Conservation (phyloP, 2,797 vertebrate species). For the Anolis apletophallus region DNA sequence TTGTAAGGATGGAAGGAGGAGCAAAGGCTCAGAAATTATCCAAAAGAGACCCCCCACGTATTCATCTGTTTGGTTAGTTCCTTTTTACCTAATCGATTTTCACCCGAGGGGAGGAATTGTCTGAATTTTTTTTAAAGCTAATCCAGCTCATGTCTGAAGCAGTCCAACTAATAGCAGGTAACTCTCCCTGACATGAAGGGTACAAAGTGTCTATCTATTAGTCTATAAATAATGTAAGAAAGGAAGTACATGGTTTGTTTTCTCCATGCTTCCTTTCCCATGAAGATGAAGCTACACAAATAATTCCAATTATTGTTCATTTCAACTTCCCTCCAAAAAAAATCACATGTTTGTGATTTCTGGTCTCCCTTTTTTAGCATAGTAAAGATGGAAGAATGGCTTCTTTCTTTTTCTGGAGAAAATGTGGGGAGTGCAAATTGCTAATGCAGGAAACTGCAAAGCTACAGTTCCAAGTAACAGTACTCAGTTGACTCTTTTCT, state of each 20-base stretch:
- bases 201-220: background rate
- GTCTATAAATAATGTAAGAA: background rate
- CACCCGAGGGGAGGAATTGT: background rate
- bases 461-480: background rate
- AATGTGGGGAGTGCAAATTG: background rate
- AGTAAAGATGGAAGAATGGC: background rate
- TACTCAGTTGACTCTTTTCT: background rate
- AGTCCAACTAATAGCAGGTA: background rate
- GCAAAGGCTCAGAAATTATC: background rate
- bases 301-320: background rate
- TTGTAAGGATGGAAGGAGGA: background rate
- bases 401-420: background rate
- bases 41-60: no score
- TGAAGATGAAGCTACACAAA: background rate
- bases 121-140: background rate
- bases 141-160: background rate
- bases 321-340: background rate
- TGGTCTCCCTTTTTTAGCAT: background rate
- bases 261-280: background rate
- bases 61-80: background rate
- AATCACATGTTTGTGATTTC: background rate
- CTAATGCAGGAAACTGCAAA: background rate
- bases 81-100: background rate
- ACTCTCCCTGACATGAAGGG: background rate
- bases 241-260: no score